phyloP scores from a whole-genome alignment of 1,140 invertebrate genomes.

The Drosophila sturtevanti region DNA sequence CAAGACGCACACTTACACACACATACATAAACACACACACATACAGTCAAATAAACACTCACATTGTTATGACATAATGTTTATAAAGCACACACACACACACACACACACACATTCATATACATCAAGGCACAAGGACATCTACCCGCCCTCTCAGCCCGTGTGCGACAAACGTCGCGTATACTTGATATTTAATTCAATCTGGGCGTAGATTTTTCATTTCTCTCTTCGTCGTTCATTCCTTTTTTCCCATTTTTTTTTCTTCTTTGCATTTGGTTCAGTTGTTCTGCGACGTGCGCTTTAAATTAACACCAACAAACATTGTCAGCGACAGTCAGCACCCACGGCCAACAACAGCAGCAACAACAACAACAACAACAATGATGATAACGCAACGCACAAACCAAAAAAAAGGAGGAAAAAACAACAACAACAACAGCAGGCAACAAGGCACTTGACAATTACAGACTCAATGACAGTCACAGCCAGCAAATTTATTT shows the following conservation, averaged over 20 bases:
- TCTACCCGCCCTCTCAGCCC: conserved; percentile 3
- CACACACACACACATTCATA: background rate
- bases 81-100: conserved; percentile 37
- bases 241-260: background rate
- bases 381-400: conserved; percentile 27
- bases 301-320: conserved; percentile 77
- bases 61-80: conserved; percentile 48
- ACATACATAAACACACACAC: conserved; percentile 24
- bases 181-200: conserved; percentile 78
- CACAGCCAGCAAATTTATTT: conserved; percentile 76
- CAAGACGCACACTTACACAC: conserved; percentile 31
- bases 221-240: conserved; percentile 7
- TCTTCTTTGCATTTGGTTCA: conserved; percentile 32
- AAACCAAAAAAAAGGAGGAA: conserved; percentile 3
- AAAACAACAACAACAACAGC: conserved; percentile 39
- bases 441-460: conserved; percentile 69
- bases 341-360: conserved; percentile 20
- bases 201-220: conserved; percentile 66
- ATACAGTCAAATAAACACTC: conserved; percentile 47
- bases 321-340: conserved; percentile 60
- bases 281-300: conserved; percentile 58
- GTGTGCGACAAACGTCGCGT: conserved; percentile 41
- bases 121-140: conserved; percentile 12
- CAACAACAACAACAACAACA: conserved; percentile 31
- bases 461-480: conserved; percentile 78